A percentile compares a stretch with the other conserved stretches of the same genome.
phyloP scores from a whole-genome alignment of 2,888 invertebrate genomes.

The Dendrolimus pini region DNA sequence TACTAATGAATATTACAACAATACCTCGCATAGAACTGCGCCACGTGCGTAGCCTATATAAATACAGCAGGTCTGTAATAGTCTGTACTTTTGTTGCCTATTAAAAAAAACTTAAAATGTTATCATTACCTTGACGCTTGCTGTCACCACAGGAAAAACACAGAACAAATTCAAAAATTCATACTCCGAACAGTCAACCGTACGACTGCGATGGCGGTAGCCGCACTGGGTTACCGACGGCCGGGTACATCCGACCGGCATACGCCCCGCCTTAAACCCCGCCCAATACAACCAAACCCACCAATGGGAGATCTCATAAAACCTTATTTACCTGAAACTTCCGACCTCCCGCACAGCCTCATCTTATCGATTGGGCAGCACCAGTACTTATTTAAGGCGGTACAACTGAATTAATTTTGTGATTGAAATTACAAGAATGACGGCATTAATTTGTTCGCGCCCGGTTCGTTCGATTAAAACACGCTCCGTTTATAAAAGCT shows the following conservation, averaged over 20 bases:
- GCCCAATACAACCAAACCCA: constrained; percentile 23
- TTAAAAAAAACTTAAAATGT: no score
- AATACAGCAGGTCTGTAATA: no score
- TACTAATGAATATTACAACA: no score
- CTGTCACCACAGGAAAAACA: not conserved
- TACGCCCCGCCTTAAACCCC: constrained; percentile 28
- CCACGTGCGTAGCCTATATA: no score
- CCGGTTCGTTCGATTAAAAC: constrained; percentile 53
- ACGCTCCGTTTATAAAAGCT: constrained; percentile 30
- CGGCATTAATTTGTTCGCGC: constrained; percentile 53
- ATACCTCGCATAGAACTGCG: no score
- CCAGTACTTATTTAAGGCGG: constrained; percentile 69
- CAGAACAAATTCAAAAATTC: not conserved
- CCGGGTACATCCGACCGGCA: constrained; percentile 28
- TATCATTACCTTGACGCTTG: no score
- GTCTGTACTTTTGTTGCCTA: no score
- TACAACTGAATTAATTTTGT: constrained; percentile 68
- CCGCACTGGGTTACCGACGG: constrained; percentile 21
- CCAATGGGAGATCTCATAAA: constrained; percentile 43
- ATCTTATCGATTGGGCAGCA: constrained; percentile 66
- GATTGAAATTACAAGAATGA: constrained; percentile 68
- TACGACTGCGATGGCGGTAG: constrained; percentile 16
- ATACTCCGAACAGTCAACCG: constrained; percentile 9
- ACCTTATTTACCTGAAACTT: constrained; percentile 65
- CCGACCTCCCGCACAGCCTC: constrained; percentile 55